phyloP scores from a whole-genome alignment of 1,140 invertebrate genomes.

The Bombyx mandarina region DNA sequence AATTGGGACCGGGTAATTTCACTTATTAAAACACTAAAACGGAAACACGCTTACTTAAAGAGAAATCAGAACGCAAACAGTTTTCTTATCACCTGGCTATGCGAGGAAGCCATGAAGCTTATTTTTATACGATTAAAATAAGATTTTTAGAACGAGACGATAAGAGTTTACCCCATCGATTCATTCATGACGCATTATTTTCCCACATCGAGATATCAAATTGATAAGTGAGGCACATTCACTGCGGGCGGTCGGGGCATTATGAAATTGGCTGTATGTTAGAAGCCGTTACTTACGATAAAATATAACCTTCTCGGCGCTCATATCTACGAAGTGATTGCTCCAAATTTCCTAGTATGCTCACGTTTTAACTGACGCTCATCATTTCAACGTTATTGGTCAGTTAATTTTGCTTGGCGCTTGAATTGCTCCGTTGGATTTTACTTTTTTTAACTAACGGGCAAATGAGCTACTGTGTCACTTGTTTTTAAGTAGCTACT shows the following conservation, averaged over 20 bases:
- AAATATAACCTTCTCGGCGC: conserved; percentile 60
- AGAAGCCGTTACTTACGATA: conserved; percentile 67
- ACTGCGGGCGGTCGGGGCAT: conserved; percentile 56
- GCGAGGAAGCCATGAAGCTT: too few relatives aligned
- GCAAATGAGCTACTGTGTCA: too few relatives aligned
- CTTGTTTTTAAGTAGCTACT: too few relatives aligned
- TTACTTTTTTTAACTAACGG: too few relatives aligned
- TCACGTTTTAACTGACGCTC: conserved; percentile 34
- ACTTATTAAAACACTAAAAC: too few relatives aligned
- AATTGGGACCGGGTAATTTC: too few relatives aligned
- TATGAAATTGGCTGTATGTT: conserved; percentile 71
- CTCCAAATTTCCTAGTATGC: conserved; percentile 31
- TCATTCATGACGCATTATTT: conserved; percentile 56
- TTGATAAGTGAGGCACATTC: conserved; percentile 68
- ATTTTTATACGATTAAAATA: neutral
- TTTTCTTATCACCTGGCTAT: too few relatives aligned
- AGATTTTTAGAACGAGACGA: too few relatives aligned
- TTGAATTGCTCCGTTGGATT: too few relatives aligned
- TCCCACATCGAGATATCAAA: conserved; percentile 64
- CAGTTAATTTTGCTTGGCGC: too few relatives aligned
- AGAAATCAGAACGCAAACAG: too few relatives aligned
- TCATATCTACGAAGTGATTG: conserved; percentile 58
- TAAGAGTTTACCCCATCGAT: conserved; percentile 17
- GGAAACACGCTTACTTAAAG: too few relatives aligned
- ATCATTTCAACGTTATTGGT: conserved; percentile 30